Evolutionary conservation across 2,888 invertebrate genomes (phyloP).

Genomic region (Tromatobia lineatoria): DNA sequence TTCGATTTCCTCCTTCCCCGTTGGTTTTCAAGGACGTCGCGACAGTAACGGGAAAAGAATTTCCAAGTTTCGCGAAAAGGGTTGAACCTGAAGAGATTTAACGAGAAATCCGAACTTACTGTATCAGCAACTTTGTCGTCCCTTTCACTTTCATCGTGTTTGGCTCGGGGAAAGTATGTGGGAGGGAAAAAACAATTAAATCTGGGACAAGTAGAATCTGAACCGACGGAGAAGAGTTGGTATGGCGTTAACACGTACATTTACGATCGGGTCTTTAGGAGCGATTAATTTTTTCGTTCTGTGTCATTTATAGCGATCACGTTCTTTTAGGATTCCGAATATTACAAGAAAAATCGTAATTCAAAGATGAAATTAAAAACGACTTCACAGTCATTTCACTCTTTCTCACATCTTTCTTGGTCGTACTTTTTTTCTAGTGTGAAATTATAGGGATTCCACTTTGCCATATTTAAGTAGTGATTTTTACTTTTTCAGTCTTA

Average conservation of each 20-base stretch:
- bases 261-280: neutral
- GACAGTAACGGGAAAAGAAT: constrained; percentile 33
- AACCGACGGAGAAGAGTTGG: neutral
- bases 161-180: neutral
- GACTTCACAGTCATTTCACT: neutral
- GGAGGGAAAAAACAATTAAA: neutral
- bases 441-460: too few relatives aligned
- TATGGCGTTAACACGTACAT: neutral
- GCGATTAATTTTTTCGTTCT: neutral
- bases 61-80: constrained; percentile 20
- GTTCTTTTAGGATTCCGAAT: too few relatives aligned
- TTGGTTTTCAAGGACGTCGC: constrained; percentile 6
- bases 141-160: constrained; percentile 15
- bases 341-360: too few relatives aligned
- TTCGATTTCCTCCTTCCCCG: constrained; percentile 10
- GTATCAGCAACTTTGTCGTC: constrained; percentile 17
- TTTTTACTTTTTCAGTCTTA: neutral
- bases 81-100: constrained; percentile 26
- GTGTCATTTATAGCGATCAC: too few relatives aligned
- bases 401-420: neutral
- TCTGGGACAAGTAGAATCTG: neutral
- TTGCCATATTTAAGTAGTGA: neutral
- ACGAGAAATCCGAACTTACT: constrained; percentile 31
- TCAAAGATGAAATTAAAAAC: too few relatives aligned
- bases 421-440: neutral